Base-by-base conservation (phyloP, 1,140 invertebrate species). In the Apis laboriosa region DNA sequence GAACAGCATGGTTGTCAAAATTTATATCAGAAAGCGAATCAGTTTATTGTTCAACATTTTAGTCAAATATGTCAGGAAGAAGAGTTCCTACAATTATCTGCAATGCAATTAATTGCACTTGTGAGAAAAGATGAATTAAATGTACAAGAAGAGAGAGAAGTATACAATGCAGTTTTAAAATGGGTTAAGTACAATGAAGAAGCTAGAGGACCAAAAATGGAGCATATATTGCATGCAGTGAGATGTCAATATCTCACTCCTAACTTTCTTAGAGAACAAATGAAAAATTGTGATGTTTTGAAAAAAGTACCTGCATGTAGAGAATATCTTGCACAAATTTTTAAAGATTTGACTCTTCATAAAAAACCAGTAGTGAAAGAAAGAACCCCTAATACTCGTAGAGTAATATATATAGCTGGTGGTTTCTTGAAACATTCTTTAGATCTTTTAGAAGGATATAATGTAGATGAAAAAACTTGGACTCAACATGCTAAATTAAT, bases 201-300 rank as follows among this genome's bases (percentile, higher is more conserved):
- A 74, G 96, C 96, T 53, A 94, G 98, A 67, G 95, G 97, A 81
- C 95, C 96, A 9, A 97, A 97, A 92, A 97, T 99, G 96, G 97
- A 98, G 86, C 96, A 97, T 85, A 97, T 99, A 87, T 92, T 99
- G 53, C 96, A 96, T 89, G 97, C 97, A 1, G 98, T 98, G 3
- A 95, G 98, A 4, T 98, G 98, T 91, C 97, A 98, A 90, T 98
- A 97, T 93, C 95, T 99, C 19, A 97, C 98, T n/a, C 98, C 98
- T 1, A 97, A 96, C 86, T 99, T 99, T 93, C 88, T 97, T 13
- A 97, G 97, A 86, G 97, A 98, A 80, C 98, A 99, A 94, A 97
- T 99, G 96, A 97, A 96, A 87, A 97, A 97, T 88, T 99, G 98
- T 93, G 96, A 97, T 66, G 95, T 98, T 4, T 92, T 99, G n/a